These are phyloP conservation scores for Liodrosophila aerea DNA, from an alignment of 2,888 invertebrate genomes.

Conservation along the genomic window DNA sequence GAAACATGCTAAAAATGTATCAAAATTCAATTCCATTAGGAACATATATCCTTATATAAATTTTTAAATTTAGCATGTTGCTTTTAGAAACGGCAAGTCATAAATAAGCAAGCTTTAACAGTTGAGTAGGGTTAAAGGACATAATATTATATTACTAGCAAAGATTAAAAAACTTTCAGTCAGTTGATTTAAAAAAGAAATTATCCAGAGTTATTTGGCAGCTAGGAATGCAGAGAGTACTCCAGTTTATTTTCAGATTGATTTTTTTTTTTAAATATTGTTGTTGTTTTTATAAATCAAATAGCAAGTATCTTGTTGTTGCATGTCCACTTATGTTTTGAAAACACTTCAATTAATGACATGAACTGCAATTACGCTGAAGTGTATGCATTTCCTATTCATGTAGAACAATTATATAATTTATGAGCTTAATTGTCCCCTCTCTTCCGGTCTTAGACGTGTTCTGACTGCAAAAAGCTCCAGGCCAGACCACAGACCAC, in stretches of 20 bases:
- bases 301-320: too few species aligned
- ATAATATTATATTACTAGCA: not conserved
- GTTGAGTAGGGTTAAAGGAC: constrained; percentile 1
- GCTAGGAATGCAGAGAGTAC: too few species aligned
- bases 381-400: constrained; percentile 30
- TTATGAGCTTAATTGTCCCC: constrained; percentile 51
- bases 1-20: not conserved
- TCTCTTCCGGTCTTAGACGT: constrained; percentile 25
- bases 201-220: too few species aligned
- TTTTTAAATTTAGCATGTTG: too few species aligned
- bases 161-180: not conserved
- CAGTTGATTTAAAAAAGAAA: not conserved
- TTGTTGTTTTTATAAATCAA: too few species aligned
- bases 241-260: too few species aligned
- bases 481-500: constrained; percentile 24
- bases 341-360: not conserved
- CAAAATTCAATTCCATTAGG: too few species aligned
- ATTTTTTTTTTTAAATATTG: too few species aligned
- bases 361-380: constrained; percentile 12
- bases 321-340: too few species aligned
- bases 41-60: too few species aligned
- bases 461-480: not conserved
- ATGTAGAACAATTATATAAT: constrained; percentile 55
- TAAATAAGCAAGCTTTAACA: too few species aligned
- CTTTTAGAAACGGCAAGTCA: too few species aligned